phyloP scores from a whole-genome alignment of 2,888 invertebrate species.

The Masnerella sp. region DNA sequence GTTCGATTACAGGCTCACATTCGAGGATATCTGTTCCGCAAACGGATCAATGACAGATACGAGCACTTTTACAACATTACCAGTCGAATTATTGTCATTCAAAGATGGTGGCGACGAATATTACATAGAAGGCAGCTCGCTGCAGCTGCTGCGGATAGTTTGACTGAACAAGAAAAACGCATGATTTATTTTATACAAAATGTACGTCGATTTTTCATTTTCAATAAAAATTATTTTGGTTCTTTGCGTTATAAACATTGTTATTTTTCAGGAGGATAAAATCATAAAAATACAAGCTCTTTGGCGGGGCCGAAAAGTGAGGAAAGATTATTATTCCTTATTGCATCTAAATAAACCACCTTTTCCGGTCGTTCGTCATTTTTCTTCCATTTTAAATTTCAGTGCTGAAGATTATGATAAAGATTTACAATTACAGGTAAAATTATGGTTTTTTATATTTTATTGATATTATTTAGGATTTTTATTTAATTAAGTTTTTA shows the following conservation, averaged over 20 bases:
- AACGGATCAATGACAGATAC: slow-evolving; percentile 76
- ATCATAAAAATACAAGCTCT: slow-evolving; percentile 84
- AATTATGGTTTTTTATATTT: slow-evolving; percentile 7
- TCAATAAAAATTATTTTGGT: neutral
- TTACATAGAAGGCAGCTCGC: slow-evolving; percentile 77
- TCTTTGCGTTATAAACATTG: neutral
- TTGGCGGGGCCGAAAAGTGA: slow-evolving; percentile 83
- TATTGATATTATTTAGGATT: neutral
- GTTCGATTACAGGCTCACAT: slow-evolving; percentile 81
- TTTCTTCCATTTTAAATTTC: slow-evolving; percentile 84
- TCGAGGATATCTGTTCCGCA: slow-evolving; percentile 81
- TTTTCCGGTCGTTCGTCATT: slow-evolving; percentile 82
- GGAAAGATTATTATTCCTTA: slow-evolving; percentile 82
- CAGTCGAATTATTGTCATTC: slow-evolving; percentile 78
- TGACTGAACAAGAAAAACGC: slow-evolving; percentile 13
- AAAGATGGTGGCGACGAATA: slow-evolving; percentile 83
- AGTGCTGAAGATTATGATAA: slow-evolving; percentile 86
- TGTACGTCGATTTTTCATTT: slow-evolving; percentile 6
- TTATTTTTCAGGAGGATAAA: slow-evolving; percentile 79
- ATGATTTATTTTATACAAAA: slow-evolving; percentile 24
- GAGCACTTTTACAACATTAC: slow-evolving; percentile 78
- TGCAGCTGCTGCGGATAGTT: neutral
- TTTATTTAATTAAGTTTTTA: neutral
- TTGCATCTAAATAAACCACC: slow-evolving; percentile 81
- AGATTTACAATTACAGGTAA: slow-evolving; percentile 82